These are phyloP conservation scores for Matsumyia berberina DNA, from an alignment of 2,888 invertebrate species.

Conservation along the genomic window DNA sequence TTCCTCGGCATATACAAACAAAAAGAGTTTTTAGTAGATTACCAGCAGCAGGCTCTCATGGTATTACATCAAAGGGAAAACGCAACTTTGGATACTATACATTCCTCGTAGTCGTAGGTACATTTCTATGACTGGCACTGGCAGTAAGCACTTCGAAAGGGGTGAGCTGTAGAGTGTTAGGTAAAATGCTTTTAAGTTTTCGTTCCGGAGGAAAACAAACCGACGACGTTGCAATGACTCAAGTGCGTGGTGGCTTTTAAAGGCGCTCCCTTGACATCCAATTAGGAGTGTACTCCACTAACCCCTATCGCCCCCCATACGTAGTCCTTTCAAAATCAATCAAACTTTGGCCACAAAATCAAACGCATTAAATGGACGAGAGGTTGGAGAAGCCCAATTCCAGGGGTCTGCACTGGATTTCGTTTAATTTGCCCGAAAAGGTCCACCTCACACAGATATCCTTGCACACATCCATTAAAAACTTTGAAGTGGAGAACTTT, in stretches of 20 bases:
- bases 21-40: constrained; percentile 52
- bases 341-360: constrained; percentile 70
- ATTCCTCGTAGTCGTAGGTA: too few relatives aligned
- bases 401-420: constrained; percentile 6
- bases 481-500: constrained; percentile 69
- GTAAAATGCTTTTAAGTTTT: constrained; percentile 69
- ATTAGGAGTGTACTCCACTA: constrained; percentile 43
- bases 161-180: constrained; percentile 4
- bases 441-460: not conserved
- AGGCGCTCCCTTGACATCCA: constrained; percentile 51
- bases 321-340: constrained; percentile 39
- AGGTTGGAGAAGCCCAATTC: too few relatives aligned
- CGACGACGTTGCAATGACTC: constrained; percentile 37
- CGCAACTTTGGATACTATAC: constrained; percentile 10
- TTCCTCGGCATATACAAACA: constrained; percentile 35
- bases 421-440: constrained; percentile 20
- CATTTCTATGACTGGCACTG: constrained; percentile 10
- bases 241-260: constrained; percentile 69
- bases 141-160: constrained; percentile 36
- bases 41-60: constrained; percentile 20
- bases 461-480: constrained; percentile 68
- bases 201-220: constrained; percentile 27
- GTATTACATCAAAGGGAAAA: constrained; percentile 54
- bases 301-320: not conserved
- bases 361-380: constrained; percentile 46